phyloP scores from a whole-genome alignment of 1,140 invertebrate genomes.

The Medauroidea extradentata region DNA sequence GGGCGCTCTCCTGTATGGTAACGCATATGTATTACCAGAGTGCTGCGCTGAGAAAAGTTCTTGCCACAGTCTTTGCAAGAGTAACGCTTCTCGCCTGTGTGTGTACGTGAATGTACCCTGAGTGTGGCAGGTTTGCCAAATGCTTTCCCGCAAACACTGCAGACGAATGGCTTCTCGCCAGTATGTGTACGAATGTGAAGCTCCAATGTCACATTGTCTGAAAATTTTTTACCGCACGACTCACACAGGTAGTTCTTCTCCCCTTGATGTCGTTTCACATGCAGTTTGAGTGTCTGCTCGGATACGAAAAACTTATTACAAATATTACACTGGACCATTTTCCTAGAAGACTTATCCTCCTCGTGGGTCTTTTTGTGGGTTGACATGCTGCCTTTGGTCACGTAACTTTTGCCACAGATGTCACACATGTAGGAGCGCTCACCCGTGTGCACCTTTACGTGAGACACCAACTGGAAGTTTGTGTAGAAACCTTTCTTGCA shows the following conservation, averaged over 20 bases:
- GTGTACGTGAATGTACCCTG: constrained; percentile 44
- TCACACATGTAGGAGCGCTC: no score
- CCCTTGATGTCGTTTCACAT: constrained; percentile 51
- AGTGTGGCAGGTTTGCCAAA: constrained; percentile 59
- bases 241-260: constrained; percentile 65
- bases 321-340: constrained; percentile 64
- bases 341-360: constrained; percentile 47
- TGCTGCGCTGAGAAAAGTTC: constrained; percentile 45
- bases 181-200: constrained; percentile 76
- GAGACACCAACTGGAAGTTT: no score
- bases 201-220: constrained; percentile 76
- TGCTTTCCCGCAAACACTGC: constrained; percentile 58
- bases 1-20: constrained; percentile 73
- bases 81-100: constrained; percentile 46
- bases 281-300: constrained; percentile 17
- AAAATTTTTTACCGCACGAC: constrained; percentile 65
- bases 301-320: constrained; percentile 48
- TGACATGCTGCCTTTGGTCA: no score
- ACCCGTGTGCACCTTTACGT: no score
- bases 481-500: no score
- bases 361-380: not conserved
- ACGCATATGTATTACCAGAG: constrained; percentile 58
- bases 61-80: constrained; percentile 45
- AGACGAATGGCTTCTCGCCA: constrained; percentile 56
- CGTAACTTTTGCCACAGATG: no score